phyloP scores from a whole-genome alignment of 2,113 vertebrate genomes.

The Anthoscopus minutus region DNA sequence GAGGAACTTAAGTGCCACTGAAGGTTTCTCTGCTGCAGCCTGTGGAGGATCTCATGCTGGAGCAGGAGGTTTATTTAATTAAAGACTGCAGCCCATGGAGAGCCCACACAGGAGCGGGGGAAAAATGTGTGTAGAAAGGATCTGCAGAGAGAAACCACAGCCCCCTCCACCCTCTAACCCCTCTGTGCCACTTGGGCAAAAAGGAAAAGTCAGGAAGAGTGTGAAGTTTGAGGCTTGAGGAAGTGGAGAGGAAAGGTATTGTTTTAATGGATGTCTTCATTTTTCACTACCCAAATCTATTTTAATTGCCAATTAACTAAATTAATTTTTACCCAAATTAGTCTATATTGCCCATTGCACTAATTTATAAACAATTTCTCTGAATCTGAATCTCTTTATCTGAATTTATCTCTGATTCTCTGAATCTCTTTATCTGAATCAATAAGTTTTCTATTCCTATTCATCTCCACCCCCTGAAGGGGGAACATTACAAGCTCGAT shows the following conservation, averaged over 20 bases:
- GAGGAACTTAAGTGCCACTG: not conserved
- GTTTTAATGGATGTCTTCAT: not conserved
- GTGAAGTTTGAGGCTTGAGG: not conserved
- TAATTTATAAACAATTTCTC: not conserved
- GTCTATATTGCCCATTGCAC: rapidly evolving
- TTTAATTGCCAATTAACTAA: not conserved
- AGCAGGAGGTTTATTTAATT: not conserved
- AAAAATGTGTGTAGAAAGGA: not conserved
- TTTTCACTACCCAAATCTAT: not conserved
- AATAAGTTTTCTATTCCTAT: not conserved
- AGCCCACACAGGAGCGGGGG: rapidly evolving
- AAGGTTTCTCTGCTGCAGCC: not conserved
- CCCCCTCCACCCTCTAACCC: not conserved
- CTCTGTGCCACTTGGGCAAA: rapidly evolving
- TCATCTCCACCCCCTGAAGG: not conserved
- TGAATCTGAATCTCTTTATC: not conserved
- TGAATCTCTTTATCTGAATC: not conserved
- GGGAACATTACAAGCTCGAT: not conserved
- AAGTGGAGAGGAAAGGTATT: not conserved
- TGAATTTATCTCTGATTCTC: no score
- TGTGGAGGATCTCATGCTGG: not conserved
- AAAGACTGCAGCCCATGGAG: not conserved
- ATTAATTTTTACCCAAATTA: not conserved
- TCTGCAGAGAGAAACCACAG: not conserved
- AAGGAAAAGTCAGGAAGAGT: not conserved